A percentile compares a stretch with the other conserved stretches of the same genome.
Conservation (phyloP, 1,140 invertebrate genomes). For the Drosophila hydei region DNA sequence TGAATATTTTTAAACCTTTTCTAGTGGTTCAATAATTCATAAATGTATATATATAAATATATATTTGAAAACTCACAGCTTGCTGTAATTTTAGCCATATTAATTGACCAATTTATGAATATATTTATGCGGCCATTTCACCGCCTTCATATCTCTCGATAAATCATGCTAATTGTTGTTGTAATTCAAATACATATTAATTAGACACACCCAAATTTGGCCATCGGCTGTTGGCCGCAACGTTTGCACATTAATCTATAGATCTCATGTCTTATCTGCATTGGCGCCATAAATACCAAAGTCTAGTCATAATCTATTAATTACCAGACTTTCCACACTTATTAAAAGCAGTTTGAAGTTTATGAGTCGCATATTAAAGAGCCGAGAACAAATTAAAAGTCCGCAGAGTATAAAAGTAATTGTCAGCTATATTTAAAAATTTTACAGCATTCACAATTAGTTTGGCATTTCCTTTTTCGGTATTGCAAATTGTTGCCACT, state of each 20-base stretch:
- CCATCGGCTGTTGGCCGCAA: conserved; percentile 49
- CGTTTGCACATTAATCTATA: conserved; percentile 63
- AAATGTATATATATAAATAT: not conserved
- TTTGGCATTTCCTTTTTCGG: conserved; percentile 42
- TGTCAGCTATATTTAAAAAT: conserved; percentile 16
- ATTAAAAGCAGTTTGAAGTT: conserved; percentile 58
- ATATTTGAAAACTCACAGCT: not conserved
- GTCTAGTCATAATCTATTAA: conserved; percentile 77
- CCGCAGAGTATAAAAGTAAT: conserved; percentile 18
- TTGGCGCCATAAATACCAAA: conserved; percentile 75
- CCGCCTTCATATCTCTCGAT: conserved; percentile 62
- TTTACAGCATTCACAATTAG: conserved; percentile 46
- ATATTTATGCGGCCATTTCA: conserved; percentile 57
- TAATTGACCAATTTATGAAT: conserved; percentile 69
- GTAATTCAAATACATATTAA: conserved; percentile 81
- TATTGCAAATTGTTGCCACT: conserved; percentile 12
- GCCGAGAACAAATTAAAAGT: conserved; percentile 22
- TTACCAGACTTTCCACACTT: conserved; percentile 77
- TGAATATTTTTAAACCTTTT: not conserved
- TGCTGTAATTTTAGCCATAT: conserved; percentile 46
- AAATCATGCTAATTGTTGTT: conserved; percentile 77
- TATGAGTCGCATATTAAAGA: conserved; percentile 45
- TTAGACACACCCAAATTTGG: conserved; percentile 65
- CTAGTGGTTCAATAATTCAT: conserved; percentile 18
- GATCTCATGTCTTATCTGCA: conserved; percentile 67